phyloP scores from a whole-genome alignment of 2,113 vertebrate genomes.

The Myxocyprinus asiaticus region DNA sequence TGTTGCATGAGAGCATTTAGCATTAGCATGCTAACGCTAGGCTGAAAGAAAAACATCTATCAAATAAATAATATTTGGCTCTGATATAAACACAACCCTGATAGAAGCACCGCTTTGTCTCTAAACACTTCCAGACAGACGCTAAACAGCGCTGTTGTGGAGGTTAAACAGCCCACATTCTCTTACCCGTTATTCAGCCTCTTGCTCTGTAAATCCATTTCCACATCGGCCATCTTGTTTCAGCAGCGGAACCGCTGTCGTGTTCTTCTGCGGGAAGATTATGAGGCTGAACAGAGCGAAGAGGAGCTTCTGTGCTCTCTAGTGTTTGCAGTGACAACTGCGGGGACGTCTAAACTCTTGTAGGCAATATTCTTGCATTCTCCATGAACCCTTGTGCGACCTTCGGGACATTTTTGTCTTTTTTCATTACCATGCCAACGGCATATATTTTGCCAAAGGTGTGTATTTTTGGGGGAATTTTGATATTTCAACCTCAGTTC shows the following conservation, averaged over 20 bases:
- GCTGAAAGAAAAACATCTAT: neutral
- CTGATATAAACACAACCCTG: neutral
- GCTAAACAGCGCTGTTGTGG: neutral
- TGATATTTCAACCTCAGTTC: too few relatives aligned
- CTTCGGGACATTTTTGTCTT: too few relatives aligned
- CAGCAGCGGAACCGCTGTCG: slow-evolving; percentile 28
- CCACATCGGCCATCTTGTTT: slow-evolving; percentile 56
- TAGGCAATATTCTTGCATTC: too few relatives aligned
- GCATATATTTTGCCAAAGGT: too few relatives aligned
- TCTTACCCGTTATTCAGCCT: slow-evolving; percentile 50
- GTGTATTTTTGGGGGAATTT: too few relatives aligned
- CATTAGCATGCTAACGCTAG: slow-evolving; percentile 31
- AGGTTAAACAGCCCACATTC: neutral
- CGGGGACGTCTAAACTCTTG: neutral
- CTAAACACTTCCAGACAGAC: neutral
- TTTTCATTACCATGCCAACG: too few relatives aligned
- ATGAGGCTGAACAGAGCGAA: neutral
- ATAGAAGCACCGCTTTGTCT: neutral
- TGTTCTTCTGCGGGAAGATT: slow-evolving; percentile 36
- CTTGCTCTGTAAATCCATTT: slow-evolving; percentile 51
- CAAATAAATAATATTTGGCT: neutral
- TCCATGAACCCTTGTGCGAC: too few relatives aligned
- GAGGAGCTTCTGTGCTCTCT: neutral
- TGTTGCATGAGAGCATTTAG: neutral
- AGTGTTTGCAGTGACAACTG: neutral